Base-by-base conservation (phyloP, 2,797 vertebrate genomes). In the Aulostomus chinensis region DNA sequence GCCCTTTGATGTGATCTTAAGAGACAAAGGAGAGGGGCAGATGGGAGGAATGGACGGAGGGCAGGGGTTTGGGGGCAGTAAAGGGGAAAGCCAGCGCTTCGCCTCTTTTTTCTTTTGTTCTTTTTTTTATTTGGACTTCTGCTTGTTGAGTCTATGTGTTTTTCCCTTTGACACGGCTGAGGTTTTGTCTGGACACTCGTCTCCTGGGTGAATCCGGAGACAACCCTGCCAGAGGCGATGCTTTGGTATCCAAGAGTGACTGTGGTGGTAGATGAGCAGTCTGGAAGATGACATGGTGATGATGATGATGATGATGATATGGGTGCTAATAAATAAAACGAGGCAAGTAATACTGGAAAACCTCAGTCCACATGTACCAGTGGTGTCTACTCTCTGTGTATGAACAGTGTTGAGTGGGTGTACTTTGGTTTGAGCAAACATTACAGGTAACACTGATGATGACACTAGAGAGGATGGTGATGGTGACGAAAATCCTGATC, bases 201-300 rank as follows among this genome's bases (percentile, higher is more conserved):
- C 78, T 85, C 80, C 68, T 30, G 63, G 79, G 81, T 74, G 66
- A 82, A 81, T 78, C 68, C 72, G 76, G 79, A 84, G 83, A 82
- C 76, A 53, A 57, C 17, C 26, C 73, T 56, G 80, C 84, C 81
- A 66, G 71, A 71, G 83, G 80, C 75, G 55, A 83, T 51, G 81
- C 91, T 92, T 91, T 92, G 91, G 91, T 91, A 88, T 92, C 83
- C 75, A 73, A 83, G 88, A 87, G 83, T 81, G 86, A 85, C 83
- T 67, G 66, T 74, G 73, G 55, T 67, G 74, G 76, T 45, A 4
- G 75, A 69, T 58, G 78, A 72, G 74, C 66, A 54, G 78, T 74
- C 64, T 74, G 56, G 58, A 71, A 18, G 53, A 71, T 69, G 72
- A 71, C 59, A 46, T 68, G 71, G 18, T n/a, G 63, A 52, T 55